A percentile compares a stretch with the other conserved stretches of the same genome.
Evolutionary conservation across 1,140 invertebrate species (phyloP).

Genomic region (Hermatobates lingyangjiaoensis): DNA sequence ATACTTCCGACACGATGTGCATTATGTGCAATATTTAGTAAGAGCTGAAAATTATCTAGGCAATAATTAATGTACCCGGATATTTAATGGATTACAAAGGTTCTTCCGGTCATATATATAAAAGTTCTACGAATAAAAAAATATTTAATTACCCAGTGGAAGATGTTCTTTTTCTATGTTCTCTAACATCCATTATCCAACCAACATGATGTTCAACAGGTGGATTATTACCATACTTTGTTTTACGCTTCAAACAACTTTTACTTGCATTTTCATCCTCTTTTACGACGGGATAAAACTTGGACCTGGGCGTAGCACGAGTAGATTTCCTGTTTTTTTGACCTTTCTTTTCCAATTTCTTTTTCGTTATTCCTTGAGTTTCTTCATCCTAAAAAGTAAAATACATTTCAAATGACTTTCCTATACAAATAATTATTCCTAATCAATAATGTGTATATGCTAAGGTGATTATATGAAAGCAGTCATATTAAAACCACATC

Average conservation of each 20-base stretch:
- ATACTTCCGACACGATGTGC: too few species aligned
- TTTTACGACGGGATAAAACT: conserved; percentile 91
- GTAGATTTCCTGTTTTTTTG: background rate
- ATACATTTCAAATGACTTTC: too few species aligned
- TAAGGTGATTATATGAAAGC: too few species aligned
- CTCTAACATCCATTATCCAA: conserved; percentile 84
- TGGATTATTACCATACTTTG: conserved; percentile 76
- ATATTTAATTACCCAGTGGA: conserved; percentile 44
- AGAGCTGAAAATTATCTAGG: too few species aligned
- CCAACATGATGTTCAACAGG: conserved; percentile 89
- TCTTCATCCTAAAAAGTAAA: background rate
- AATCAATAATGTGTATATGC: too few species aligned
- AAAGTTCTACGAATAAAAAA: conserved; percentile 4
- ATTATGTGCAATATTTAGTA: too few species aligned
- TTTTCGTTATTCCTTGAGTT: background rate
- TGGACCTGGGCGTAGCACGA: conserved; percentile 1
- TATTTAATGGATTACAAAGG: too few species aligned
- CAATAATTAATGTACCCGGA: too few species aligned
- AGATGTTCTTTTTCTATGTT: conserved; percentile 54
- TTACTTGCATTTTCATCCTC: conserved; percentile 36
- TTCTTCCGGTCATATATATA: too few species aligned
- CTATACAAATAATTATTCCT: too few species aligned
- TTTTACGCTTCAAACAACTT: conserved; percentile 66
- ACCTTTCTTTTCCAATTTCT: background rate
- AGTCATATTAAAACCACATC: too few species aligned